Evolutionary conservation across 1,140 invertebrate genomes (phyloP).

Genomic region (Rhopalosiphum maidis): DNA sequence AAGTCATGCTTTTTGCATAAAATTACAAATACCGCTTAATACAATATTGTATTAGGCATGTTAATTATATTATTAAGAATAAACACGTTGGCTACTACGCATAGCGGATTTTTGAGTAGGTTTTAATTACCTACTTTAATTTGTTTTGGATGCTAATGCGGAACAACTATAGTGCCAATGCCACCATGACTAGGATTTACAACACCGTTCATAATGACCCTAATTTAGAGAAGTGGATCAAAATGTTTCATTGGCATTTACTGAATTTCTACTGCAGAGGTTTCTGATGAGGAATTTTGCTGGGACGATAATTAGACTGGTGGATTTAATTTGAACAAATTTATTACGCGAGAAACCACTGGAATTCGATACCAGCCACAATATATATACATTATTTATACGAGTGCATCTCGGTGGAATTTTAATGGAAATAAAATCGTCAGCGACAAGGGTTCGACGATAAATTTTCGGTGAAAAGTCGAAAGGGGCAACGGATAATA

Average conservation of each 20-base stretch:
- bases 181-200: not conserved
- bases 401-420: not conserved
- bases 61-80: not conserved
- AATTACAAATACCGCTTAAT: not conserved
- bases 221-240: not conserved
- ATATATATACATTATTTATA: not conserved
- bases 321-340: not conserved
- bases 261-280: not conserved
- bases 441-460: not conserved
- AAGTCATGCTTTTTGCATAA: not conserved
- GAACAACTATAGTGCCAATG: not conserved
- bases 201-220: not conserved
- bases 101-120: not conserved
- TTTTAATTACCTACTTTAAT: not conserved
- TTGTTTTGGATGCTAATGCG: not conserved
- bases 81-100: not conserved
- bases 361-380: too few relatives aligned
- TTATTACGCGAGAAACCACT: not conserved
- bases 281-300: not conserved
- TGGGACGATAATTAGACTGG: not conserved
- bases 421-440: slow-evolving; percentile 22
- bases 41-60: not conserved
- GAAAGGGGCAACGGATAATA: not conserved
- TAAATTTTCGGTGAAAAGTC: not conserved
- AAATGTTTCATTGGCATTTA: slow-evolving; percentile 10